Conservation (phyloP, 2,888 invertebrate species). For the Drosophila ustulata region DNA sequence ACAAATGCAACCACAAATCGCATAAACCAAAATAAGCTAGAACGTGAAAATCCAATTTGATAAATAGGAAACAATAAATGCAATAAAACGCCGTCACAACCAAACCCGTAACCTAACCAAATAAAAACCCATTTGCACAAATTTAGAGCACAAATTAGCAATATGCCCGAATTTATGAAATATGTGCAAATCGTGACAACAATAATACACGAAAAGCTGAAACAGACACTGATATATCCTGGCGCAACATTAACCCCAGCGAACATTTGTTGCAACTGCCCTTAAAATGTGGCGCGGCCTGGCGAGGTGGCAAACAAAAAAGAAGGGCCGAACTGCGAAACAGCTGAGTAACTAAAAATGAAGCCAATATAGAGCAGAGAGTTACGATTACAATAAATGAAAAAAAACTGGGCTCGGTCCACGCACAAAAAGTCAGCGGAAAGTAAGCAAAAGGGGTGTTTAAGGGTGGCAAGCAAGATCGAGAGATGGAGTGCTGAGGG, state of each 20-base stretch:
- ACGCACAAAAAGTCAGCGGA: constrained; percentile 54
- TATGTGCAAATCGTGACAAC: constrained; percentile 78
- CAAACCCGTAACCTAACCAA: constrained; percentile 51
- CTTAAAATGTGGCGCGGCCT: constrained; percentile 19
- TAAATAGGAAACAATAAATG: constrained; percentile 76
- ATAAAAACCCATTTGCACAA: constrained; percentile 72
- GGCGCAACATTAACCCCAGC: constrained; percentile 66
- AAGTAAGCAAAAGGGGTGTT: constrained; percentile 48
- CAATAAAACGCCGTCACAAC: constrained; percentile 51
- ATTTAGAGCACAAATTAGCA: constrained; percentile 77
- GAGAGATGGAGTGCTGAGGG: background rate
- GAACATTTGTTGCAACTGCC: constrained; percentile 62
- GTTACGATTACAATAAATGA: constrained; percentile 65
- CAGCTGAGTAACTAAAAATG: constrained; percentile 78
- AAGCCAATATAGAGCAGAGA: constrained; percentile 71
- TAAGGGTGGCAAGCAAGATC: constrained; percentile 27
- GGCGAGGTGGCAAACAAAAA: background rate
- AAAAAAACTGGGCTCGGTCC: constrained; percentile 73
- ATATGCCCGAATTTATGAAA: constrained; percentile 77
- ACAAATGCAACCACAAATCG: constrained; percentile 38
- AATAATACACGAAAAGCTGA: constrained; percentile 53
- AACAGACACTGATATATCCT: constrained; percentile 28
- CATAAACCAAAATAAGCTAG: constrained; percentile 40
- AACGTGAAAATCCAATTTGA: constrained; percentile 71
- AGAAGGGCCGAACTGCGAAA: constrained; percentile 38